A percentile compares a stretch with the other conserved stretches of the same genome.
Conservation (phyloP, 2,888 invertebrate species). For the Rotaria macrura region DNA sequence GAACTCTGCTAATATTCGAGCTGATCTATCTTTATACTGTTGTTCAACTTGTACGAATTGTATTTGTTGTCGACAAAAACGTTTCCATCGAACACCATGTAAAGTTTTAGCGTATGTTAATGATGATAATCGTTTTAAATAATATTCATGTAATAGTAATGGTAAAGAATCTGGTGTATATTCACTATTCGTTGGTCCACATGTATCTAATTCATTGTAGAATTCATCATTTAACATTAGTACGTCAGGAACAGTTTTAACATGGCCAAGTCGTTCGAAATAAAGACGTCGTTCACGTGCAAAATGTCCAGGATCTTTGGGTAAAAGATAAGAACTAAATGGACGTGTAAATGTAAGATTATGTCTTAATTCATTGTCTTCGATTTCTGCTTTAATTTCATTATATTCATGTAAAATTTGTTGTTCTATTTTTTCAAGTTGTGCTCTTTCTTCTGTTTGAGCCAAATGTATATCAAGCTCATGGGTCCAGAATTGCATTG, state of each 20-base stretch:
- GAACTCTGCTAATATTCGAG: slow-evolving; percentile 41
- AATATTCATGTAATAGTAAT: slow-evolving; percentile 43
- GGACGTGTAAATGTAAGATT: slow-evolving; percentile 35
- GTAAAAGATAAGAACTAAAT: slow-evolving; percentile 45
- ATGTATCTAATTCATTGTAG: not conserved
- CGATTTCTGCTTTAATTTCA: slow-evolving; percentile 45
- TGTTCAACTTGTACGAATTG: not conserved
- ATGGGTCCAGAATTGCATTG: not conserved
- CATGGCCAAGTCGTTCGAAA: slow-evolving; percentile 42
- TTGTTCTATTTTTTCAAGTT: slow-evolving; percentile 41
- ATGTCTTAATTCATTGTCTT: slow-evolving; percentile 45
- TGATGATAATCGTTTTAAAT: slow-evolving; percentile 10
- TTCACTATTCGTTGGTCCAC: not conserved
- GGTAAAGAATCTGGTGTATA: slow-evolving; percentile 44
- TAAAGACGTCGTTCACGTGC: slow-evolving; percentile 41
- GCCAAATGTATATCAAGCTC: not conserved
- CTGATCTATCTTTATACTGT: slow-evolving; percentile 40
- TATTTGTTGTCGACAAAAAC: slow-evolving; percentile 43
- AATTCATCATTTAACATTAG: not conserved
- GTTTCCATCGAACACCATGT: slow-evolving; percentile 48
- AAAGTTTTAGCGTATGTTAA: slow-evolving; percentile 40
- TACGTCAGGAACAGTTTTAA: slow-evolving; percentile 35
- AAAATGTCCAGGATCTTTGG: slow-evolving; percentile 43
- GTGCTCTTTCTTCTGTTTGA: not conserved
- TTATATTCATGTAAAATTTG: slow-evolving; percentile 42